Evolutionary conservation across 92 coral and sea anemone species (phyloP).

Genomic region (Virgularia gustaviana): DNA sequence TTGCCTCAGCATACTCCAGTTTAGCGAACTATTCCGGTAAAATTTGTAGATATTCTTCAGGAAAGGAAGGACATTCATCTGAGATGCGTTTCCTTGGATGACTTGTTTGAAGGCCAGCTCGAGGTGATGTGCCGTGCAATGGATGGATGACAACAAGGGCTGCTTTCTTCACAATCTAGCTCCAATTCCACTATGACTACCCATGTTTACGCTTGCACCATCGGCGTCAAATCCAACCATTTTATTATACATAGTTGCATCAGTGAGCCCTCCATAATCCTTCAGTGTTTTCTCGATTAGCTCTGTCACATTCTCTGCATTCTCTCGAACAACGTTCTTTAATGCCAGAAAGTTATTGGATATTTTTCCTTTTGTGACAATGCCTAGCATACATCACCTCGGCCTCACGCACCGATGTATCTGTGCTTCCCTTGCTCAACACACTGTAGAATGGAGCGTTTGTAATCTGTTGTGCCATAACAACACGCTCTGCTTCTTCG

Average conservation of each 20-base stretch:
- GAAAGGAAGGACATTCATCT: neutral
- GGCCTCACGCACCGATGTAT: neutral
- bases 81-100: neutral
- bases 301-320: conserved; percentile 3
- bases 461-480: neutral
- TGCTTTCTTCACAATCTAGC: neutral
- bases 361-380: neutral
- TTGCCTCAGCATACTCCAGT: neutral
- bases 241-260: conserved; percentile 5
- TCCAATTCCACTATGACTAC: neutral
- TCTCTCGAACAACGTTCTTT: neutral
- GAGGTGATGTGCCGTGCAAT: neutral
- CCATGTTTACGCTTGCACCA: conserved; percentile 39
- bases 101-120: no score
- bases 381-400: conserved; percentile 1
- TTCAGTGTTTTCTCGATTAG: neutral
- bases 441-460: neutral
- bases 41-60: neutral
- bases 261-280: conserved; percentile 1
- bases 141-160: neutral
- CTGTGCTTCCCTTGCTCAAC: neutral
- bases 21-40: neutral
- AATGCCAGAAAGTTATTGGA: neutral
- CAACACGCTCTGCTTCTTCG: neutral
- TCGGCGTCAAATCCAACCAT: conserved; percentile 38